A percentile compares a stretch with the other conserved stretches of the same genome.
Evolutionary conservation across 2,113 vertebrate species (phyloP).

Genomic region (Rattus rattus): DNA sequence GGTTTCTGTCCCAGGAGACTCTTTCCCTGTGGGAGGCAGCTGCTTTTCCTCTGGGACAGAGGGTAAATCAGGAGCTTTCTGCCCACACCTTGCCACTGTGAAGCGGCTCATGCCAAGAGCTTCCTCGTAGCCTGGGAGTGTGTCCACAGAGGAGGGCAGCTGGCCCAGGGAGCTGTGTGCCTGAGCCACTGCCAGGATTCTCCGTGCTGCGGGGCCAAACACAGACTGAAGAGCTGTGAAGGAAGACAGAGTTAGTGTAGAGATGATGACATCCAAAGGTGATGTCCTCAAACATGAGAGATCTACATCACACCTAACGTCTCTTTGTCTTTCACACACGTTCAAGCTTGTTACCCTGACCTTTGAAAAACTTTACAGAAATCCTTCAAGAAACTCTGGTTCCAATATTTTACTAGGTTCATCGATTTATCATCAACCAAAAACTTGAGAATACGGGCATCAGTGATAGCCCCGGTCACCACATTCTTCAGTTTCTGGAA

Average conservation of each 20-base stretch:
- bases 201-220: conserved; percentile 86
- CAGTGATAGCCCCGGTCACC: background rate
- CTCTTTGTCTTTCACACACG: background rate
- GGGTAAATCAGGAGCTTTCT: conserved; percentile 82
- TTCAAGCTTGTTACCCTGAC: background rate
- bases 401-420: background rate
- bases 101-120: conserved; percentile 87
- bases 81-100: conserved; percentile 82
- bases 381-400: background rate
- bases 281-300: background rate
- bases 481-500: background rate
- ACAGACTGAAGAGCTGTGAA: conserved; percentile 87
- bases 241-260: background rate
- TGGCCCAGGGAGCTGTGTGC: conserved; percentile 77
- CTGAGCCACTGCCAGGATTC: conserved; percentile 86
- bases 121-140: conserved; percentile 87
- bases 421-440: background rate
- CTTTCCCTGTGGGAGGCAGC: background rate
- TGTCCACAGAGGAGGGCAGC: conserved; percentile 67
- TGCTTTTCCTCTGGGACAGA: conserved; percentile 82
- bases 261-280: rapidly evolving
- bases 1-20: background rate
- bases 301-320: too few species aligned
- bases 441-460: background rate
- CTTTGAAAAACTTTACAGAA: background rate